Base-by-base conservation (phyloP, 2,797 vertebrate species). In the Enteromius mattozi region DNA sequence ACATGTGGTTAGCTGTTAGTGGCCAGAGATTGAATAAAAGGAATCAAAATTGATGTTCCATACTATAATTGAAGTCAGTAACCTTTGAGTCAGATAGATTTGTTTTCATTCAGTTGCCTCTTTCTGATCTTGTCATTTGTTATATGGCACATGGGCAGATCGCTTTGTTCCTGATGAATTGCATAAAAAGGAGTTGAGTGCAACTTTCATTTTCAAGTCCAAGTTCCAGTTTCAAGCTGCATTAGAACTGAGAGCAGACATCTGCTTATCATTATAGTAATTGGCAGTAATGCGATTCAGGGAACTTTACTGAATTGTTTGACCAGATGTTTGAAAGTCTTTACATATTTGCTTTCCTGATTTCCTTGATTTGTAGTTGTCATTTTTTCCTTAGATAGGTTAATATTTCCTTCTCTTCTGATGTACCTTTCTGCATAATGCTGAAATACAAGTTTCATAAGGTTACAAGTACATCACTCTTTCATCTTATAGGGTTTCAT, bases 61-160 rank as follows among this genome's bases (percentile, higher is more conserved):
- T 75, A 16, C 14, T 30, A 6, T 33, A 30, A 69, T 68, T 78
- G 12, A 24, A 65, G 68, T 71, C 56, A 45, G 35, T 66, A 27
- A 75, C 37, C 56, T 82, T 27, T 16, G 59, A 66, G 56, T 71
- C 66, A 86, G 51, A 78, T 21, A 65, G 80, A 54, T 86, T 54
- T 3, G 12, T 71, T 78, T 84, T 65, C 21, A 27, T 82, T 66
- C 35, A 59, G 21, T 17, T 74, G 35, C 14, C 68, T 80, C 6
- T 33, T 10, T 83, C 14, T 68, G 42, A 77, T 72, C 51, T 33
- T 83, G 74, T 74, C 24, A 69, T 37, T 68, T 85, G 72, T 59
- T 19, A 54, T 13, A 70, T 19, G 49, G 1, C 13, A 24, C 59
- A 69, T 54, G 14, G 17, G 9, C 12, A 27, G 42, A 24, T 30